Evolutionary conservation across 2,113 vertebrate genomes (phyloP), one percentile per base, ranked within the genome.

Genomic region (Ceyx margarethae): DNA sequence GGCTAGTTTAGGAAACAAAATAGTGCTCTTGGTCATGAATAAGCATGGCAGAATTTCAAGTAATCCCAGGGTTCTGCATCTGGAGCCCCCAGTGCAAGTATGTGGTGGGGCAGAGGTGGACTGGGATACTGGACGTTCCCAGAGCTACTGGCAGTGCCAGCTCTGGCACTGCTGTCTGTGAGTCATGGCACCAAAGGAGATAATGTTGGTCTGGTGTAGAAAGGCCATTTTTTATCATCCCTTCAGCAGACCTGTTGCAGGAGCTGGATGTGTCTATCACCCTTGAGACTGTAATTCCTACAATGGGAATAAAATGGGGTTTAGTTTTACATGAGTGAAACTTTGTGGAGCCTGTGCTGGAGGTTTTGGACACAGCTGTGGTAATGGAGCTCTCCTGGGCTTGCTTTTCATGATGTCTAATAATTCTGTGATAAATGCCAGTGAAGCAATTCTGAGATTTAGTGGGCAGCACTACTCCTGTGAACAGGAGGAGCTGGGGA

Each of bases 211-310:
- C n/a, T n/a, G 61, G 7, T 42, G 43, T 43, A 19, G 25, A 28
- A 29, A 1, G 11, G 56, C 8, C 2, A 1, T 8, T 53, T 56
- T 62, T 62, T 35, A 60, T 29, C 56, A 18, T 35, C 73, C 21
- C 4, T 45, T 42, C 25, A 2, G 37, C 20, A 35, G 66, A 21
- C 19, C 46, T 17, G 33, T 9, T 3, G 20, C 13, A 28, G 19
- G 35, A 45, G 4, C 4, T 3, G 60, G 82, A 29, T 0, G 3
- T 7, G 28, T 5, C 53, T 2, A 1, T 53, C 45, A 0, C 43
- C 7, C 18, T 6, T 46, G 31, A 29, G 15, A 2, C 11, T 26
- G 13, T 4, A 23, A 19, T 46, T 45, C 51, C 66, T 69, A 1
- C 28, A 31, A 1, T 0, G 9, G 42, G 40, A 69, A 28, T 81